phyloP scores from a whole-genome alignment of 2,888 invertebrate species.

The Siphonodentalium dalli region DNA sequence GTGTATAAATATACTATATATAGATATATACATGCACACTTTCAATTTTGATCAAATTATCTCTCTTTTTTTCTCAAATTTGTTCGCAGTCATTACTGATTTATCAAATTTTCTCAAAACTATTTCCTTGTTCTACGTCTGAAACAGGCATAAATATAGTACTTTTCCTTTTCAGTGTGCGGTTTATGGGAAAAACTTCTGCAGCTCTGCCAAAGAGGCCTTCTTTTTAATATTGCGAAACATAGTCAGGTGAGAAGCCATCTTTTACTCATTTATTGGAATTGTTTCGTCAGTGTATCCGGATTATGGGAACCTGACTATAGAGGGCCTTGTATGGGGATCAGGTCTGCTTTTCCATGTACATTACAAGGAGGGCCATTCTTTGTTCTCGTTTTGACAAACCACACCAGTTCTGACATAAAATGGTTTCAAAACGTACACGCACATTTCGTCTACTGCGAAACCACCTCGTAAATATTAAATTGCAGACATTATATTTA shows the following conservation, averaged over 20 bases:
- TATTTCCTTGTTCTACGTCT: not conserved
- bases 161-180: conserved; percentile 72
- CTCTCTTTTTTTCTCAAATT: not conserved
- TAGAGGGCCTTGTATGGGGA: no score
- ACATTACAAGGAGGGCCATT: no score
- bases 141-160: not conserved
- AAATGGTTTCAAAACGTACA: not conserved
- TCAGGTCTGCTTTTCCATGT: no score
- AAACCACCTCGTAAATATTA: no score
- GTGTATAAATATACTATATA: conserved; percentile 10
- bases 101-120: no score
- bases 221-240: conserved; percentile 77
- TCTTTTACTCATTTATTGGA: no score
- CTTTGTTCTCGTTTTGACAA: not conserved
- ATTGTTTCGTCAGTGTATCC: no score
- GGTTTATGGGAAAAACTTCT: conserved; percentile 91
- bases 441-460: no score
- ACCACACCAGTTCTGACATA: not conserved
- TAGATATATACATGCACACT: not conserved
- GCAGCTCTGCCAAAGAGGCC: conserved; percentile 86
- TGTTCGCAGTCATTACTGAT: not conserved
- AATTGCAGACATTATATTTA: no score
- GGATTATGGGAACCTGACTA: no score
- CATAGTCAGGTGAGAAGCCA: conserved; percentile 51
- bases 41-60: not conserved